Conservation (phyloP, 1,140 invertebrate genomes). For the Drosophila kurseongensis region DNA sequence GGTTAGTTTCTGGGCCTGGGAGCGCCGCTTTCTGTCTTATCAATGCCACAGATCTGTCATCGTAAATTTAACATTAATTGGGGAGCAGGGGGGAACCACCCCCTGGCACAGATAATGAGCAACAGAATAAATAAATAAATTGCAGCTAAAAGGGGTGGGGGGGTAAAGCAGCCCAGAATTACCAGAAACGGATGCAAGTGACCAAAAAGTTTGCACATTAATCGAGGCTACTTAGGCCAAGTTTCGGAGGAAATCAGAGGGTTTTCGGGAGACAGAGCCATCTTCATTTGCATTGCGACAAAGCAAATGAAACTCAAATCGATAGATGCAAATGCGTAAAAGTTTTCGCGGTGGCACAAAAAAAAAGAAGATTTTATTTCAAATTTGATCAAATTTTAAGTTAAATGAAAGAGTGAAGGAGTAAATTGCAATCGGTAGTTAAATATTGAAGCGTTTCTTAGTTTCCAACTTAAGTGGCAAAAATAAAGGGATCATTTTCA, state of each 20-base stretch:
- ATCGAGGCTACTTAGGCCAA: conserved; percentile 57
- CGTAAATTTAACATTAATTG: conserved; percentile 65
- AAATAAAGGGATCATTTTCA: too few relatives aligned
- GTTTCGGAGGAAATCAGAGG: conserved; percentile 2
- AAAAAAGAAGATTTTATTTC: conserved; percentile 5
- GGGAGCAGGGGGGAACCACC: background rate
- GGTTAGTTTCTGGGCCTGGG: conserved; percentile 17
- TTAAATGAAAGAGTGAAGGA: background rate
- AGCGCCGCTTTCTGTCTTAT: conserved; percentile 23
- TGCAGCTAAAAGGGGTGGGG: conserved; percentile 4
- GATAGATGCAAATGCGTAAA: conserved; percentile 48
- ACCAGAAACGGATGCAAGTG: conserved; percentile 59
- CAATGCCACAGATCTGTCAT: conserved; percentile 55
- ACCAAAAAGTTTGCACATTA: conserved; percentile 66
- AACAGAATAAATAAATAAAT: conserved; percentile 61
- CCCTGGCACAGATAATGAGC: conserved; percentile 40
- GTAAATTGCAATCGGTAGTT: background rate
- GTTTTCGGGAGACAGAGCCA: conserved; percentile 6
- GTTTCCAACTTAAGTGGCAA: too few relatives aligned
- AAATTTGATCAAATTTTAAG: conserved; percentile 38
- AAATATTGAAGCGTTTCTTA: conserved; percentile 9
- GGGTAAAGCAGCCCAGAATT: conserved; percentile 12
- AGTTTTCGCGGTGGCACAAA: conserved; percentile 11
- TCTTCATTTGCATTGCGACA: conserved; percentile 35
- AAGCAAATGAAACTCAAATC: conserved; percentile 30